Evolutionary conservation across 2,113 vertebrate genomes (phyloP), one percentile per base, ranked within the genome.

Genomic region (Malurus melanocephalus): DNA sequence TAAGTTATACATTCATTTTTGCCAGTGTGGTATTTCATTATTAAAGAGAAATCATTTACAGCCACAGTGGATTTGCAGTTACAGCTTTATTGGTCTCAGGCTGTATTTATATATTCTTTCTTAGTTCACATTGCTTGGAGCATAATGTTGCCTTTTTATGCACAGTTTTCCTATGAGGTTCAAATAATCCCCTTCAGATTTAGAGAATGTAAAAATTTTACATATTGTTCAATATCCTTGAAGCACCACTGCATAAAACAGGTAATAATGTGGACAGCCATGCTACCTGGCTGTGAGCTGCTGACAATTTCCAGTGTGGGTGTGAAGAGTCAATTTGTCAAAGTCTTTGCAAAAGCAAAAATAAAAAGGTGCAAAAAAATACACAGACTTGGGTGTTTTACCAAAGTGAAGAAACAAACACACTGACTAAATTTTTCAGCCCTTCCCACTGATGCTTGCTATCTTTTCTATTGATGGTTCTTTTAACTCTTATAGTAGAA

Each of bases 41-140:
- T 94, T 91, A 88, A 95, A 93, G 76, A 72, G 68, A 94, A 94
- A 85, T 45, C 52, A 85, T 92, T 95, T 93, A 80, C 77, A 83
- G 61, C 76, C 85, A 88, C 76, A 74, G 68, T 71, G 64, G 89
- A 92, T 92, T 93, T 93, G 65, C 80, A 89, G 89, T 80, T 83
- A 49, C 85, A 91, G 89, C 81, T 92, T 92, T 95, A 93, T 89
- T 80, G 56, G 79, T 92, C 89, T 91, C 79, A 38, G 68, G 82
- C 72, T 93, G 42, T 83, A 85, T 89, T 94, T 87, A 85, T 71
- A 87, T 85, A 89, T 92, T 91, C 91, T 89, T 87, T 87, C 87
- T 77, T 80, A 89, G 66, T 87, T 92, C 81, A 91, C 60, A 60
- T 67, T 87, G 72, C 95, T 89, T 82, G 67, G 75, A 92, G 87